Base-by-base conservation (phyloP, 2,113 vertebrate species). In the Oreotrochilus melanogaster region DNA sequence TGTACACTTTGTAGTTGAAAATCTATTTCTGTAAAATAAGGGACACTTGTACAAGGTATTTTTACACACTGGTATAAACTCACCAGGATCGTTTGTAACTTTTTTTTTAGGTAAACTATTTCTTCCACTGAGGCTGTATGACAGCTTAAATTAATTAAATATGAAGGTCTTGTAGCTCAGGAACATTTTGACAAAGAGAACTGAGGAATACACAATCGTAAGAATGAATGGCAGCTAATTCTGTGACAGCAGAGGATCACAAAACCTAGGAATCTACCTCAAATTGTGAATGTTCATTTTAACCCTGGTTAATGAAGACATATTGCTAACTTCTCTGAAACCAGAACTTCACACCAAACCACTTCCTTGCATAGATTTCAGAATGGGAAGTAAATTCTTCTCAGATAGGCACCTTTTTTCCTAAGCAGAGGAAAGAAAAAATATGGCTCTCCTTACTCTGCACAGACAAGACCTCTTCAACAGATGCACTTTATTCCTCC, bases 401-500 rank as follows among this genome's bases (percentile, higher is more conserved):
- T 57, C n/a, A 66, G 8, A 61, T 10, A 56, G 1, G 2, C 3
- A 24, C 1, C 1, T 6, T 23, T 14, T 51, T 19, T 35, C 54
- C 3, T 3, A 15, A 6, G 3, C 2, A n/a, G 60, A 75, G 69
- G 60, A 65, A 72, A 45, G 8, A 18, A 72, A 69, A 69, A 56
- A 14, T 3, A 2, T 16, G 1, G 1, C 7, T 31, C 2, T 51
- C 30, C 4, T 33, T 13, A 50, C 4, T 70, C 22, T 47, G 2
- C 8, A 28, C 6, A 54, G 4, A 25, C 27, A 62, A 69, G 35
- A n/a, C 8, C 42, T 56, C 35, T 90, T 78, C 51, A 64, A 19
- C 4, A 74, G 8, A 18, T 51, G 4, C 2, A 30, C 10, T 89
- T 83, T 51, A 39, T 30, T 3, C 14, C 21, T 70, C 7, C 6